These are phyloP conservation scores for Leptoteleia sp. DNA, from an alignment of 1,140 invertebrate species.

Conservation along the genomic window DNA sequence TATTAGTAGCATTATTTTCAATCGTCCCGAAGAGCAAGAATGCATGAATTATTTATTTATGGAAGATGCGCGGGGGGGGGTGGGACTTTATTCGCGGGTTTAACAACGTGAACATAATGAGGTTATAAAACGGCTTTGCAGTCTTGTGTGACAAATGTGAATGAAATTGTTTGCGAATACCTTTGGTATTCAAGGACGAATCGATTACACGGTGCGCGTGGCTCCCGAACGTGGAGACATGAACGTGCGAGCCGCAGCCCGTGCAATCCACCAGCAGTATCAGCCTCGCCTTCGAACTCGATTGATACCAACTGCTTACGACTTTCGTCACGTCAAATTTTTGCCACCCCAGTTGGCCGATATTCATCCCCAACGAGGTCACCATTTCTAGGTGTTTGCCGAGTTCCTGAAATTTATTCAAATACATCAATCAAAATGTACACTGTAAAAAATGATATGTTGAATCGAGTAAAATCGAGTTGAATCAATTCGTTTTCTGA, in stretches of 20 bases:
- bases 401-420: slow-evolving; percentile 71
- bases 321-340: slow-evolving; percentile 91
- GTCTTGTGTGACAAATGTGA: slow-evolving; percentile 32
- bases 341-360: slow-evolving; percentile 89
- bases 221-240: slow-evolving; percentile 81
- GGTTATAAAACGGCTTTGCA: slow-evolving; percentile 27
- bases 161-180: slow-evolving; percentile 65
- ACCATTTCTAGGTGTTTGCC: slow-evolving; percentile 83
- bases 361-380: slow-evolving; percentile 86
- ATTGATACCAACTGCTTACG: slow-evolving; percentile 87
- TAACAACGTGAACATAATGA: slow-evolving; percentile 32
- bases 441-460: no score
- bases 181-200: slow-evolving; percentile 76
- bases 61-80: slow-evolving; percentile 10
- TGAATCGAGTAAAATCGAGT: no score
- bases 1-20: slow-evolving; percentile 16
- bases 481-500: no score
- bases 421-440: background rate
- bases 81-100: slow-evolving; percentile 13
- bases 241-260: slow-evolving; percentile 88
- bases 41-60: slow-evolving; percentile 36
- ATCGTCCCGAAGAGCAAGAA: slow-evolving; percentile 1
- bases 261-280: slow-evolving; percentile 91
- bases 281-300: slow-evolving; percentile 83
- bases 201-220: slow-evolving; percentile 76